Conservation (phyloP, 1,140 invertebrate genomes). For the Solenopsis fugax region DNA sequence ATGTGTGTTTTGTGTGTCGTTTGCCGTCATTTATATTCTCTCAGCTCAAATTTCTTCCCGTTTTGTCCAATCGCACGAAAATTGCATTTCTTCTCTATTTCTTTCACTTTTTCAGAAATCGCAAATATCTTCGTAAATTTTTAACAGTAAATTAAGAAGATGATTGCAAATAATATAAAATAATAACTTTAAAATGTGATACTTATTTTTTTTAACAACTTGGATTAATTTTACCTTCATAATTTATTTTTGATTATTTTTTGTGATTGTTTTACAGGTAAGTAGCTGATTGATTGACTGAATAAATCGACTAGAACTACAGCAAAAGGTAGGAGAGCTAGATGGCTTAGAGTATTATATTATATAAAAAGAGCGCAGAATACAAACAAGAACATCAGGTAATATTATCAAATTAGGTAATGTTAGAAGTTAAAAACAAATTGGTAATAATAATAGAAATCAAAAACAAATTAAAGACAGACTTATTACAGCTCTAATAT, state of each 20-base stretch:
- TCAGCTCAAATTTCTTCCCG: constrained; percentile 3
- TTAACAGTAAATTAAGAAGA: background rate
- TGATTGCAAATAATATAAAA: background rate
- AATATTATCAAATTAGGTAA: background rate
- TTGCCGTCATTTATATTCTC: constrained; percentile 16
- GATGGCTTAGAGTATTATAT: background rate
- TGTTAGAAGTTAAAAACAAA: background rate
- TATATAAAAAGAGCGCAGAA: background rate
- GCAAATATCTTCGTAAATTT: constrained; percentile 1
- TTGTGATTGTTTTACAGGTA: constrained; percentile 1
- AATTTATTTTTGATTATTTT: constrained; percentile 8
- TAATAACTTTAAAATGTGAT: background rate
- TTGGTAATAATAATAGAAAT: background rate
- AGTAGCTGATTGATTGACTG: constrained; percentile 1
- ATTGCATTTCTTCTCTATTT: background rate
- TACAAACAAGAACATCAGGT: background rate
- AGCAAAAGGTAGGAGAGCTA: background rate
- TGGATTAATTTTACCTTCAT: background rate
- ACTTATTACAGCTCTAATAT: background rate
- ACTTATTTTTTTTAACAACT: background rate
- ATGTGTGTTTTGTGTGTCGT: constrained; percentile 1
- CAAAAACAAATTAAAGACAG: too few species aligned
- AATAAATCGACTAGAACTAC: background rate
- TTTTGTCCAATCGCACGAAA: background rate
- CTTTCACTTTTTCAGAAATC: background rate